Evolutionary conservation across 1,140 invertebrate genomes (phyloP).

Genomic region (Papilio polytes): DNA sequence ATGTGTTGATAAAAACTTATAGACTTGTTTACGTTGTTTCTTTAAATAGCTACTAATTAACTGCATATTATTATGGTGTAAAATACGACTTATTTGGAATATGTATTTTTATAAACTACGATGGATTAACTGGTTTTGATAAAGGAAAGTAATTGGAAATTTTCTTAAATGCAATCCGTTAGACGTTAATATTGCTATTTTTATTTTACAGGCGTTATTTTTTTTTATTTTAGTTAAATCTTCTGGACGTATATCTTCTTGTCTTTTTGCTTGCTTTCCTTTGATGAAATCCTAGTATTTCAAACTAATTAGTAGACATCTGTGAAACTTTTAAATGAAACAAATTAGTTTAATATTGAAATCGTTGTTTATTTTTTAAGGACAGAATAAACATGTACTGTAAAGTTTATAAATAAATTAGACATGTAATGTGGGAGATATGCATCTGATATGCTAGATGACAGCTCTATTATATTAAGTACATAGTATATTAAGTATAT

Average conservation of each 20-base stretch:
- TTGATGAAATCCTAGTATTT: too few relatives aligned
- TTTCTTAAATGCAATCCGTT: too few relatives aligned
- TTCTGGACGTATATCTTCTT: too few relatives aligned
- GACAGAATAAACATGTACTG: neutral
- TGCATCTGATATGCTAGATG: neutral
- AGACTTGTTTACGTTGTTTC: neutral
- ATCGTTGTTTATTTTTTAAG: conserved; percentile 12
- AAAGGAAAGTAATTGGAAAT: neutral
- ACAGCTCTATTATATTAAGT: neutral
- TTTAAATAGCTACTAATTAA: neutral
- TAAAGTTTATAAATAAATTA: neutral
- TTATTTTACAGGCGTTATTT: neutral
- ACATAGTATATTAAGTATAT: neutral
- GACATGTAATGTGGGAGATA: neutral
- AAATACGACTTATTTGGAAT: neutral
- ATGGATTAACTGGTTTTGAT: neutral
- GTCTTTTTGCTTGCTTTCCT: too few relatives aligned
- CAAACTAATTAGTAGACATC: too few relatives aligned
- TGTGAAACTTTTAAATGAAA: neutral
- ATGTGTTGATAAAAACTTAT: conserved; percentile 4
- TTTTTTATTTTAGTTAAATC: neutral
- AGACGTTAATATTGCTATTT: neutral
- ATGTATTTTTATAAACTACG: neutral
- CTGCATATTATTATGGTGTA: neutral
- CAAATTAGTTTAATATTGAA: neutral